These are phyloP conservation scores for Iphiclides podalirius DNA, from an alignment of 2,888 invertebrate genomes.

Conservation along the genomic window DNA sequence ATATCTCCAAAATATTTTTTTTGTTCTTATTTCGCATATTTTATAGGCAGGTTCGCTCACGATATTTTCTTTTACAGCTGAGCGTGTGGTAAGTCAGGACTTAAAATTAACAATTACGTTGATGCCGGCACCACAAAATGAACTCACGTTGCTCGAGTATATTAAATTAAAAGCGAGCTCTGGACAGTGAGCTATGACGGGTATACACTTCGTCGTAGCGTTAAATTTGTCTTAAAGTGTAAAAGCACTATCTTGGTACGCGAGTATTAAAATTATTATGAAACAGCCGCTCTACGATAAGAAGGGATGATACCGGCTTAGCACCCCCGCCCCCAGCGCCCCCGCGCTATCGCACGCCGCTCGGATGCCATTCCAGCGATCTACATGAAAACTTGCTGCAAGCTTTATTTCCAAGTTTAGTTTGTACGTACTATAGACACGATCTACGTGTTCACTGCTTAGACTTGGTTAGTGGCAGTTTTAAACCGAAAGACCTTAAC, in stretches of 20 bases:
- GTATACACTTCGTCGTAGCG: too few relatives aligned
- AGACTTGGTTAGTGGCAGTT: background rate
- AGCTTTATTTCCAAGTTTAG: conserved; percentile 57
- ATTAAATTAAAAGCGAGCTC: too few relatives aligned
- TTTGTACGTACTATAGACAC: conserved; percentile 28
- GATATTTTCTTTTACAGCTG: too few relatives aligned
- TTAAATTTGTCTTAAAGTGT: too few relatives aligned
- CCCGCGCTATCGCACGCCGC: conserved; percentile 61
- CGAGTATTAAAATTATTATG: conserved; percentile 77
- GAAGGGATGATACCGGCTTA: conserved; percentile 70
- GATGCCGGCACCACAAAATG: too few relatives aligned
- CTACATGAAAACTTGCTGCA: conserved; percentile 63
- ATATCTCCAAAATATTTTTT: too few relatives aligned
- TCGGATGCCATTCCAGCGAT: conserved; percentile 65
- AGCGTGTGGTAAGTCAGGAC: too few relatives aligned
- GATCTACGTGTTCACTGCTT: background rate
- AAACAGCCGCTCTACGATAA: conserved; percentile 65
- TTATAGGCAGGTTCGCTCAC: too few relatives aligned
- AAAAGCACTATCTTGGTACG: conserved; percentile 31
- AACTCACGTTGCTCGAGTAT: too few relatives aligned
- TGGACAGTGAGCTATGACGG: too few relatives aligned
- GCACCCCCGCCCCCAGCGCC: conserved; percentile 41
- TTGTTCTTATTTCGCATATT: too few relatives aligned
- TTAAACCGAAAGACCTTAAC: background rate
- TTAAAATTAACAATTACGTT: too few relatives aligned